Evolutionary conservation across 2,888 invertebrate genomes (phyloP).

Genomic region (Tinea pellionella): DNA sequence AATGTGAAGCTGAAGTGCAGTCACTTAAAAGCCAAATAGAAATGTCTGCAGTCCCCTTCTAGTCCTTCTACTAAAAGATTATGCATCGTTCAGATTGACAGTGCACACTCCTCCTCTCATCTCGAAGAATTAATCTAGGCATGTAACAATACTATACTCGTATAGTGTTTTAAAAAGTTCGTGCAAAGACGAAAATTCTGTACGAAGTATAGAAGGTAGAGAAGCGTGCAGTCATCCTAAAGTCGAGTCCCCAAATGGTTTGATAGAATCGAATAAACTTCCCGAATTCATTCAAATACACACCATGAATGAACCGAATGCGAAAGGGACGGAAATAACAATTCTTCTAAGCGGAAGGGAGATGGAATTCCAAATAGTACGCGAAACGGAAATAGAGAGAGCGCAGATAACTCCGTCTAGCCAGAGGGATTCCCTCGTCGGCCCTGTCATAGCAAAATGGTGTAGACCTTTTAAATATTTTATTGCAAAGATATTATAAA

Average conservation of each 20-base stretch:
- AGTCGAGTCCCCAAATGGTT: conserved; percentile 33
- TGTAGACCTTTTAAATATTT: neutral
- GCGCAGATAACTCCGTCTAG: conserved; percentile 67
- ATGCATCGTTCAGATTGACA: no score
- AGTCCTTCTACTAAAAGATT: no score
- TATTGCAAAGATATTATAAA: no score
- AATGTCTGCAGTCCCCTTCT: no score
- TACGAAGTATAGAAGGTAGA: neutral
- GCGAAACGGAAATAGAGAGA: conserved; percentile 67
- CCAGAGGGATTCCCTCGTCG: conserved; percentile 59
- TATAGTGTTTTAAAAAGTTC: neutral
- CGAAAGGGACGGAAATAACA: conserved; percentile 44
- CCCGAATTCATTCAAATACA: conserved; percentile 60
- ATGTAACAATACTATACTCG: no score
- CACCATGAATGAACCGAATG: conserved; percentile 65
- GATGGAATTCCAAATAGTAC: conserved; percentile 62
- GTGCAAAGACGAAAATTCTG: neutral
- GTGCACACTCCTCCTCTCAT: no score
- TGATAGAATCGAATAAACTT: conserved; percentile 39
- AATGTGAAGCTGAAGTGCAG: no score
- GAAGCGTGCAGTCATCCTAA: conserved; percentile 31
- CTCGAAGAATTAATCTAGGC: no score
- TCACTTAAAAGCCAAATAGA: no score
- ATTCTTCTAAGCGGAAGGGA: conserved; percentile 33
- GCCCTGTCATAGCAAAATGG: neutral